Conservation (phyloP, 2,888 invertebrate species). For the Eupithecia subumbrata region DNA sequence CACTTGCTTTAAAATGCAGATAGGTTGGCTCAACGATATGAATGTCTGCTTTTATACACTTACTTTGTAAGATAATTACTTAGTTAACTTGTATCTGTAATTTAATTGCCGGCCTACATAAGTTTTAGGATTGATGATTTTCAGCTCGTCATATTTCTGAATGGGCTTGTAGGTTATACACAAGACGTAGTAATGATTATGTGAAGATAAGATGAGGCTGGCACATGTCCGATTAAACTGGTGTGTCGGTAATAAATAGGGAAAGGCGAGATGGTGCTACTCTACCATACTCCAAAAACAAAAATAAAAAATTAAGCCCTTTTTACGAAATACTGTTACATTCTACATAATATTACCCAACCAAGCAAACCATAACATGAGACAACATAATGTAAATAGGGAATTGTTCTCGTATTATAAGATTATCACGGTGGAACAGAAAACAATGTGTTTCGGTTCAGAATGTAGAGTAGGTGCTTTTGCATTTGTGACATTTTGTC, state of each 20-base stretch:
- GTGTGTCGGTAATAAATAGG: no score
- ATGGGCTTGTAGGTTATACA: not conserved
- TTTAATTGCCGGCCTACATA: not conserved
- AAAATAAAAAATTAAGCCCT: not conserved
- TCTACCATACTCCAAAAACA: no score
- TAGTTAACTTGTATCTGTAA: not conserved
- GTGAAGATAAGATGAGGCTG: not conserved
- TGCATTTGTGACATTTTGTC: slow-evolving; percentile 4
- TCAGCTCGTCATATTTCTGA: not conserved
- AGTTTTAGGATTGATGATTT: slow-evolving; percentile 1
- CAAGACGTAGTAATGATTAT: not conserved
- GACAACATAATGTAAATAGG: slow-evolving; percentile 30
- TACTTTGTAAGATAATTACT: slow-evolving; percentile 5
- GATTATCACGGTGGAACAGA: slow-evolving; percentile 22
- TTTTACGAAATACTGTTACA: not conserved
- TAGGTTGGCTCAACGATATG: slow-evolving; percentile 11
- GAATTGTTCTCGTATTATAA: slow-evolving; percentile 31
- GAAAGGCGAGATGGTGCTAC: no score
- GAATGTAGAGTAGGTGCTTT: slow-evolving; percentile 17
- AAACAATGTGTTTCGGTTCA: slow-evolving; percentile 21
- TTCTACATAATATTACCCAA: slow-evolving; percentile 19
- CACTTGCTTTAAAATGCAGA: slow-evolving; percentile 20
- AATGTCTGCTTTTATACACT: not conserved
- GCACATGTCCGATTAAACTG: not conserved
- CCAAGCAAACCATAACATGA: slow-evolving; percentile 25